These are phyloP conservation scores for Aricia agestis DNA, from an alignment of 1,140 invertebrate genomes.

Conservation along the genomic window DNA sequence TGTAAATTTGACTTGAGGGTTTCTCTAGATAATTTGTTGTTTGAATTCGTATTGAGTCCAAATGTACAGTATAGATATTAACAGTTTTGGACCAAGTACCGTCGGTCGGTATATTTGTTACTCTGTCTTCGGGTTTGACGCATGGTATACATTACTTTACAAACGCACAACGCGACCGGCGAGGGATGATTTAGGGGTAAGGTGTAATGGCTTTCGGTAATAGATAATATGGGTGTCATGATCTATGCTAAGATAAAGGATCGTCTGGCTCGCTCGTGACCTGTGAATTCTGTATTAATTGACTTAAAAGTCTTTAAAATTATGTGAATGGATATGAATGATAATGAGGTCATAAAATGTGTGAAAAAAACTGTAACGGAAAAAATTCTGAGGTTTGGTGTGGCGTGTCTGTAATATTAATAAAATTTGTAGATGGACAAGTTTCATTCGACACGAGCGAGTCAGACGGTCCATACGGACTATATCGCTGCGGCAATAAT, in stretches of 20 bases:
- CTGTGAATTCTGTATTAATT: not conserved
- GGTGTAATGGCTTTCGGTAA: not conserved
- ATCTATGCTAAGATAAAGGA: not conserved
- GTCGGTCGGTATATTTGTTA: slow-evolving; percentile 15
- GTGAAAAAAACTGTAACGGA: no score
- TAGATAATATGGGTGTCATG: not conserved
- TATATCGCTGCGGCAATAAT: slow-evolving; percentile 61
- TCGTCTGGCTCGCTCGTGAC: not conserved
- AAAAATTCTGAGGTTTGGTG: no score
- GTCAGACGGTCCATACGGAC: not conserved
- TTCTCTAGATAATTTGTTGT: slow-evolving; percentile 9
- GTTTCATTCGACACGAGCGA: not conserved
- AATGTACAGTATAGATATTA: slow-evolving; percentile 15
- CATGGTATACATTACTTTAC: not conserved
- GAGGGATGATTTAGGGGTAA: not conserved
- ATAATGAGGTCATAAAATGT: not conserved
- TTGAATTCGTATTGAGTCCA: slow-evolving; percentile 16
- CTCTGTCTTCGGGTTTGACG: not conserved
- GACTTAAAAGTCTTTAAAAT: no score
- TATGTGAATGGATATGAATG: not conserved
- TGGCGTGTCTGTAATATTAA: no score
- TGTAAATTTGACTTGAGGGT: slow-evolving; percentile 16
- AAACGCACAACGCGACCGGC: not conserved
- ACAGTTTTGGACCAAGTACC: slow-evolving; percentile 21
- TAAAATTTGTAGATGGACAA: no score